Evolutionary conservation across 2,797 vertebrate genomes (phyloP), one percentile per base, ranked within the genome.

Genomic region (Aldrovandia affinis): DNA sequence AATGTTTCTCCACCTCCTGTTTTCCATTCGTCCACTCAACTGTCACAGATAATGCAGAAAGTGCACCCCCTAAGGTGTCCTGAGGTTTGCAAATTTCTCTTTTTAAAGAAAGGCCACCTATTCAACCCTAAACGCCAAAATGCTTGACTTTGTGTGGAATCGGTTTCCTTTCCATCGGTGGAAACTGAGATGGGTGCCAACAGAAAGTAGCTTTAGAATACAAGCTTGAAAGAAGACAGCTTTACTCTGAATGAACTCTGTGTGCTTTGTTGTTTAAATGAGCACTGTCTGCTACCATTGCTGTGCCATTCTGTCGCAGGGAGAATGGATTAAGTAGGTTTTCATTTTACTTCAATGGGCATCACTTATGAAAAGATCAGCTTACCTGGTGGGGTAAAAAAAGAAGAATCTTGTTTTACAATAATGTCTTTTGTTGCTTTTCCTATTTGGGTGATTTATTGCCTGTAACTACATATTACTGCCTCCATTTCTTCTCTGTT

Each of bases 191-290:
- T 95, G 95, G 93, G 92, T n/a, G 93, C 93, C 92, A 96, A 94
- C 93, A 95, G 94, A 96, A 95, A 96, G 96, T 96, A 95, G 96
- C 96, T 96, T 96, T 96, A 95, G 96, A 97, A 95, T 88, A 81
- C 89, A 85, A 85, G 91, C 94, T 92, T 97, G 96, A 98, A 98
- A 97, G 96, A 96, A 96, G 96, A 97, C 97, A 98, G 97, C 97
- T 99, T 97, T 96, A 97, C 95, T 93, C 91, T 98, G 97, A 99
- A 98, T 97, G 95, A 96, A 96, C 95, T 96, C 96, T 94, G 93
- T 96, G 93, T 95, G 95, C 97, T 97, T 98, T 98, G 98, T 99
- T 96, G 95, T 97, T 98, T 97, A 97, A 98, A 98, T 97, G 97
- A 97, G 95, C 94, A 96, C 96, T 98, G 96, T 97, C 96, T 97